Conservation (phyloP, 2,888 invertebrate species). For the Eretmocerus hayati region DNA sequence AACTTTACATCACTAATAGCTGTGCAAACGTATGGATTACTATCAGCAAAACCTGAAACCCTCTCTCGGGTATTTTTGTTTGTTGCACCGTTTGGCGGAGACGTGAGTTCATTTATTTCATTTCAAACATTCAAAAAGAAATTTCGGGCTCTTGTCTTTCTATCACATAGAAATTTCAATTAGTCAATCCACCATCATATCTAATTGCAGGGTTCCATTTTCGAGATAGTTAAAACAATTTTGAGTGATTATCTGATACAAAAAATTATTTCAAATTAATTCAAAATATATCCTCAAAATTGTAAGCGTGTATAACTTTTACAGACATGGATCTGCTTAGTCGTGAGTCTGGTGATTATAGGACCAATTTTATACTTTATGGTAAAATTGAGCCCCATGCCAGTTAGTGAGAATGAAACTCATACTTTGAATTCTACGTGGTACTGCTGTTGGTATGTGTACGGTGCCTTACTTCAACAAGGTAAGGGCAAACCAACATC, state of each 20-base stretch:
- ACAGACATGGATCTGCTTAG: conserved; percentile 78
- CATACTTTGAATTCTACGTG: conserved; percentile 41
- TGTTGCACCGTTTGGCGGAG: conserved; percentile 65
- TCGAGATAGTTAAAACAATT: too few relatives aligned
- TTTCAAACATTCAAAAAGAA: too few relatives aligned
- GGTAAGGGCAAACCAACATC: too few relatives aligned
- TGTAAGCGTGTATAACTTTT: too few relatives aligned
- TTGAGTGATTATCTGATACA: too few relatives aligned
- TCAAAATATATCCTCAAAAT: too few relatives aligned
- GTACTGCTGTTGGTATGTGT: conserved; percentile 82
- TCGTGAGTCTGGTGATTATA: conserved; percentile 65
- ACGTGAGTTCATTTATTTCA: not conserved
- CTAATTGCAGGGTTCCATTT: too few relatives aligned
- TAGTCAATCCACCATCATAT: too few relatives aligned
- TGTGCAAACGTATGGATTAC: conserved; percentile 70
- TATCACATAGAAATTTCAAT: too few relatives aligned
- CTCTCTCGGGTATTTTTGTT: conserved; percentile 77
- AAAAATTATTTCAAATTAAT: not conserved
- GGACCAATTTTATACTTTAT: conserved; percentile 71
- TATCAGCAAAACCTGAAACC: conserved; percentile 71
- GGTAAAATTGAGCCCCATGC: conserved; percentile 62
- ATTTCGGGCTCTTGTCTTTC: too few relatives aligned
- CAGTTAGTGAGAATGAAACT: conserved; percentile 20
- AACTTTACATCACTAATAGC: conserved; percentile 76
- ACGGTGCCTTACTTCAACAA: conserved; percentile 86